Evolutionary conservation across 1,140 invertebrate species (phyloP), one percentile per base, ranked within the genome.

Genomic region (Capitella teleta): DNA sequence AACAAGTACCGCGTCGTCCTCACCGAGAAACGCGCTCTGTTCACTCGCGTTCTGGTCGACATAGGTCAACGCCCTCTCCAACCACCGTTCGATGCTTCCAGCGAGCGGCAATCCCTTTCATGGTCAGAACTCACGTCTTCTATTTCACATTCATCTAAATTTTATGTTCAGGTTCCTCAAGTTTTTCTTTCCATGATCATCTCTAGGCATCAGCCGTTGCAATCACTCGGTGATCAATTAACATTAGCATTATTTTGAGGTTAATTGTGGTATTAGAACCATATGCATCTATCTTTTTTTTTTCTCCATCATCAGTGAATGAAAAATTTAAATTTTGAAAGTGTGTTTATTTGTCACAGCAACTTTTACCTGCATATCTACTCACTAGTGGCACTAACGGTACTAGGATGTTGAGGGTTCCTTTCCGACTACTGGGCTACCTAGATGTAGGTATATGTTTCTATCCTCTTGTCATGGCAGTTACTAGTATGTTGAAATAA

Each of bases 21-120:
- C 16, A 45, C 14, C 10, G 28, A 40, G 16, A 23, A 44, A 10
- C 26, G 21, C 19, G n/a, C n/a, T 14, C 41, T 51, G 24, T 51
- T 34, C 50, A 51, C 50, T 19, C 41, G 46, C 10, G 16, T 51
- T 19, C 16, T 30, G 1, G 30, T 51, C 32, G 42, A 51, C 28
- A 21, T 51, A 16, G 50, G 50, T 18, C 16, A 40, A 23, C 28
- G 41, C 2, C 50, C 50, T 5, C 18, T 14, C 5, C 38, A 40
- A 6, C 38, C 38, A 21, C 38, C 38, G 38, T 21, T 40, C 10
- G 38, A 40, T 18, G 38, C 8, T 8, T 21, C 2, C 10, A 40
- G 21, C 19, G 19, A 18, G 10, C 38, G 38, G 14, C 19, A 40
- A 40, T 40, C 38, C 5, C 25, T 19, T 19, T 8, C 10, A 40